Evolutionary conservation across 2,113 vertebrate species (phyloP).

Genomic region (Addax nasomaculatus): DNA sequence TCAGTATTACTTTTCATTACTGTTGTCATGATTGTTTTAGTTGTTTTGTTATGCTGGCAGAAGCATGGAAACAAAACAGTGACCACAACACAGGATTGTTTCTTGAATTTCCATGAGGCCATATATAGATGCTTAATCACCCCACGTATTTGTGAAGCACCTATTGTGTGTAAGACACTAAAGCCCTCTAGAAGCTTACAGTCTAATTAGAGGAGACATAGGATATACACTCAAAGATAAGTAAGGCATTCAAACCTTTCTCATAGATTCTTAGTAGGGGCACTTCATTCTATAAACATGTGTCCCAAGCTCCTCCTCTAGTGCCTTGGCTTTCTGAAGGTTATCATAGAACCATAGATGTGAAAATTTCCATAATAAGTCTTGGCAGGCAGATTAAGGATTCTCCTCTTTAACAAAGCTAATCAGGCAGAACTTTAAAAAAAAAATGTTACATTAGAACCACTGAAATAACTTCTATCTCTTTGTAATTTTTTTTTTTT

Average conservation of each 20-base stretch:
- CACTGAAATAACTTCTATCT: slow-evolving; percentile 29
- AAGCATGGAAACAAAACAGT: neutral
- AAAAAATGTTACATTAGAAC: neutral
- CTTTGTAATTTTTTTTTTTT: slow-evolving; percentile 35
- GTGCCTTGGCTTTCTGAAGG: neutral
- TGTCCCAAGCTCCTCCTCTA: neutral
- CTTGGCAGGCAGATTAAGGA: neutral
- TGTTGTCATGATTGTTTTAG: neutral
- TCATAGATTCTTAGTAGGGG: neutral
- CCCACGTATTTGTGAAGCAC: neutral
- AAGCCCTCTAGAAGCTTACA: neutral
- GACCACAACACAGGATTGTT: neutral
- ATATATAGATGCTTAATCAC: neutral
- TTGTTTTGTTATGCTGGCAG: neutral
- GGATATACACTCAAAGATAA: neutral
- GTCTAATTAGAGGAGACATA: neutral
- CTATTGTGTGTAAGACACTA: neutral
- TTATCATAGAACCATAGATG: neutral
- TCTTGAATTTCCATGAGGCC: neutral
- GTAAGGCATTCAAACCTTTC: neutral
- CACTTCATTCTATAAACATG: neutral
- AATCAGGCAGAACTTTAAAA: neutral
- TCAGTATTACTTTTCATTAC: neutral
- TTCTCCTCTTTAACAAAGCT: neutral
- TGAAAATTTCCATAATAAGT: neutral